phyloP scores from a whole-genome alignment of 1,140 invertebrate species.

The Cepaea nemoralis region DNA sequence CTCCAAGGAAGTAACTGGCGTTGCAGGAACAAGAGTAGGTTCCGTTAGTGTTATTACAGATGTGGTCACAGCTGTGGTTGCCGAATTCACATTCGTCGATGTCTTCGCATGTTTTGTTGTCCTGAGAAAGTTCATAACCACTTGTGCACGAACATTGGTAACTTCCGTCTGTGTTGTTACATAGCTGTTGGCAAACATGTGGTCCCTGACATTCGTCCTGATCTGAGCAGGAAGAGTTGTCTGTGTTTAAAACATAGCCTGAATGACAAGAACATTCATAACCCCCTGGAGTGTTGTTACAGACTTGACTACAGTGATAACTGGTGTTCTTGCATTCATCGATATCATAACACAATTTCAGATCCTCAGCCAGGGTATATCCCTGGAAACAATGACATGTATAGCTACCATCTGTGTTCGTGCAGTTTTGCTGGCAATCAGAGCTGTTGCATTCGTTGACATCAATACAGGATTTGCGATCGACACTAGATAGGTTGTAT shows the following conservation, averaged over 20 bases:
- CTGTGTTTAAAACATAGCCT: slow-evolving; percentile 22
- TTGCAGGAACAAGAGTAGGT: neutral
- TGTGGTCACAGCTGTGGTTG: neutral
- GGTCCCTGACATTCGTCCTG: neutral
- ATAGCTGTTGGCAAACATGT: neutral
- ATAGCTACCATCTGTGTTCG: slow-evolving; percentile 22
- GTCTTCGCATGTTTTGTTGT: neutral
- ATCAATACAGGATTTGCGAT: neutral
- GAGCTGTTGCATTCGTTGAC: slow-evolving; percentile 16
- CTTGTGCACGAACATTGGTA: neutral
- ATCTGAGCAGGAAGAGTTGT: slow-evolving; percentile 26
- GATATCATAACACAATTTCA: slow-evolving; percentile 50
- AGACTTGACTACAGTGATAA: slow-evolving; percentile 65
- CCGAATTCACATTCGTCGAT: neutral
- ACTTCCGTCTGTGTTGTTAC: neutral
- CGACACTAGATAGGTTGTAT: neutral
- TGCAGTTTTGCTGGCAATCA: neutral
- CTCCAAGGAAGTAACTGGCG: neutral
- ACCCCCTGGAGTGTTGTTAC: slow-evolving; percentile 48
- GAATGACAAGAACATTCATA: slow-evolving; percentile 50
- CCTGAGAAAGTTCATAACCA: neutral
- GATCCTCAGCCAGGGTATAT: neutral
- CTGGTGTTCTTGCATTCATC: slow-evolving; percentile 66
- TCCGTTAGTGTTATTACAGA: neutral
- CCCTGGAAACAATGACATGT: neutral